These are phyloP conservation scores for Halictus quadricinctus DNA, from an alignment of 2,888 invertebrate species.

Conservation along the genomic window DNA sequence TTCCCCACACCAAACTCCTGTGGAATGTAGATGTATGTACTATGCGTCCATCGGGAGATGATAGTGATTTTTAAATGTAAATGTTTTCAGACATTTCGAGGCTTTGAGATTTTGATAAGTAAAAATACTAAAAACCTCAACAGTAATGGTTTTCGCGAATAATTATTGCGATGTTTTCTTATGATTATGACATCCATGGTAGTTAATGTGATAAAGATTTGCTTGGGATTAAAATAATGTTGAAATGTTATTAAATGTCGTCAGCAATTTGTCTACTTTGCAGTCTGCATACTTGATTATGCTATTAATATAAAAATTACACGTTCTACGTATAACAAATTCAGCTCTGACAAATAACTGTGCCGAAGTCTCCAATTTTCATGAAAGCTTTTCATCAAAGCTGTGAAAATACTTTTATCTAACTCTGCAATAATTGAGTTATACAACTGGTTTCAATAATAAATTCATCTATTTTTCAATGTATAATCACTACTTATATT, in stretches of 20 bases:
- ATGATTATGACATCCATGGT: not conserved
- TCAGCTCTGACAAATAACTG: not conserved
- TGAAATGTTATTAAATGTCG: not conserved
- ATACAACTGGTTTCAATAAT: not conserved
- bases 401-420: not conserved
- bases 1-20: too few species aligned
- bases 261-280: not conserved
- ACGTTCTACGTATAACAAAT: not conserved
- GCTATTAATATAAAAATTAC: not conserved
- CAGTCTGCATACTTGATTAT: not conserved
- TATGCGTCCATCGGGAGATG: too few species aligned
- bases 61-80: not conserved
- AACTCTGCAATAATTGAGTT: not conserved
- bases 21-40: too few species aligned
- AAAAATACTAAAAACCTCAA: not conserved
- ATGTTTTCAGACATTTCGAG: not conserved
- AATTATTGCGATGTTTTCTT: not conserved
- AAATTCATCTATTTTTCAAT: not conserved
- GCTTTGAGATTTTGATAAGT: too few species aligned
- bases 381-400: not conserved
- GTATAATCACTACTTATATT: not conserved
- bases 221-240: not conserved
- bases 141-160: not conserved
- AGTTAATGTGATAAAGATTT: not conserved
- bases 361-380: not conserved